Evolutionary conservation across 2,888 invertebrate genomes (phyloP), one percentile per base, ranked within the genome.

Genomic region (Augochlorella aurata): DNA sequence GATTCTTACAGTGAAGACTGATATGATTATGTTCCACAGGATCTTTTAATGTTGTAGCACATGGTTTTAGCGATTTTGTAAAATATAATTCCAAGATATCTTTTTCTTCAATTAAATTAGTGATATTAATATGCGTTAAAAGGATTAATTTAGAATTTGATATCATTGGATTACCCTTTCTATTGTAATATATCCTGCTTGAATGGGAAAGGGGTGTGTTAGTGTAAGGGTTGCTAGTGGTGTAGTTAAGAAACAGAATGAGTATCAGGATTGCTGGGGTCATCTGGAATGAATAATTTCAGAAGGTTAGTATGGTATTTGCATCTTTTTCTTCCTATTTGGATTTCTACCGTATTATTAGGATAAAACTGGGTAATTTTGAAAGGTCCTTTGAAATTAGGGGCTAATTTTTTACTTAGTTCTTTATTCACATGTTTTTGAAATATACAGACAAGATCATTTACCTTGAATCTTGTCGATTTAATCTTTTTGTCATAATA

Each of bases 281-380:
- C 79, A 79, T 79, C 70, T 79, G 79, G 24, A 79, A 79, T n/a
- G n/a, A 3, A 72, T 61, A 72, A 8, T 72, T 79, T 79, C 10
- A 71, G 2, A 0, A 79, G 18, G 10, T 75, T 79, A 68, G 72
- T 63, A 18, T 76, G 76, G 63, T 75, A 79, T 45, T n/a, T 71
- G 7, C 12, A 3, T 9, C 2, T 71, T 4, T 18, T 45, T 14
- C n/a, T 68, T 14, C 54, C 75, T 44, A 79, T 38, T 63, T 68
- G 71, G 24, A 67, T 50, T 68, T 79, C 63, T 24, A 75, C 72
- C 1, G 63, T 75, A 2, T 72, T 45, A 52, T 79, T 75, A 1
- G 38, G 45, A 38, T n/a, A 63, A 1, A 68, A 1, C 14, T 12
- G 24, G 3, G 21, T 76, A 9, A 79, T 72, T 63, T 47, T 67